Evolutionary conservation across 2,797 vertebrate genomes (phyloP).

Genomic region (Manis crassicaudata): DNA sequence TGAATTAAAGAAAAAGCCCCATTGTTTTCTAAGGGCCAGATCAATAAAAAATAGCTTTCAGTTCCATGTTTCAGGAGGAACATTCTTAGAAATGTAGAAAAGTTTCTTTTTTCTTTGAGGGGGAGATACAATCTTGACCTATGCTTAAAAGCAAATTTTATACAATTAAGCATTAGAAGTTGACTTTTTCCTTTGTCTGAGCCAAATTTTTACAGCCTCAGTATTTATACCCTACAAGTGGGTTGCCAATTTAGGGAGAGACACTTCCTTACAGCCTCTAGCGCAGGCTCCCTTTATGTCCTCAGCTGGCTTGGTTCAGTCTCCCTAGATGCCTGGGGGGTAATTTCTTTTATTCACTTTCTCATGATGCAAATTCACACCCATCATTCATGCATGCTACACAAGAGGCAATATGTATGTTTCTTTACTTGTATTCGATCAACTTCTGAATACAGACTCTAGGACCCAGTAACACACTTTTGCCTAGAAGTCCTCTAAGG

Average conservation of each 20-base stretch:
- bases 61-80: conserved; percentile 71
- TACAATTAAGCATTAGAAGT: neutral
- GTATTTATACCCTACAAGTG: neutral
- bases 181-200: neutral
- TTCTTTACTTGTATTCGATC: neutral
- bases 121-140: conserved; percentile 16
- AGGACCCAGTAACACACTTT: neutral
- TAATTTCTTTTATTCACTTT: conserved; percentile 59
- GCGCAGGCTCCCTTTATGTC: neutral
- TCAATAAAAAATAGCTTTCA: conserved; percentile 59
- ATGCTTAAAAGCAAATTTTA: conserved; percentile 25
- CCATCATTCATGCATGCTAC: conserved; percentile 18
- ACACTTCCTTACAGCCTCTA: neutral
- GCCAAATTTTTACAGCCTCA: neutral
- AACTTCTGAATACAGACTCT: neutral
- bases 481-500: neutral
- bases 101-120: conserved; percentile 41
- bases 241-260: neutral
- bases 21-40: conserved; percentile 49
- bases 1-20: conserved; percentile 69
- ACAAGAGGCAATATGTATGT: neutral
- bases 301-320: neutral
- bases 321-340: too few relatives aligned
- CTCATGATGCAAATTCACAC: conserved; percentile 68
- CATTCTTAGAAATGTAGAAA: conserved; percentile 74